Evolutionary conservation across 2,888 invertebrate genomes (phyloP), one percentile per base, ranked within the genome.

Genomic region (Micropterix aruncella): DNA sequence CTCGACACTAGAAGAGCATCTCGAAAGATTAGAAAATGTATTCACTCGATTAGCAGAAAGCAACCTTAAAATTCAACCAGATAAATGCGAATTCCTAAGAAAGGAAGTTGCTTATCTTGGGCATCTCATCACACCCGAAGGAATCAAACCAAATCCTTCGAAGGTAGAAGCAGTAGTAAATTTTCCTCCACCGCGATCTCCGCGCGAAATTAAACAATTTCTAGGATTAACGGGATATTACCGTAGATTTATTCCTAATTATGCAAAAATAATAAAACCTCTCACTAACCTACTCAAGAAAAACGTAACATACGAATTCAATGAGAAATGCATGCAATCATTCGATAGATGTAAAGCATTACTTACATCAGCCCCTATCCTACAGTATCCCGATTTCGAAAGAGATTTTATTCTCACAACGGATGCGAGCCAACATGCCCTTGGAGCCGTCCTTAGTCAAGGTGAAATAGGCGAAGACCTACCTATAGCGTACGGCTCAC

Each of bases 21-120:
- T 52, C 14, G n/a, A 48, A 44, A 58, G 56, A 41, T 46, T 59
- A 1, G 38, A 14, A 9, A 47, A 52, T 46, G 52, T 60, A 7
- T 58, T 60, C 41, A 16, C 49, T 0, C 45, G 56, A 19, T 46
- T 61, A 2, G 40, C 50, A 15, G n/a, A 51, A 42, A 15, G 44
- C 40, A 50, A 50, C 38, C 42, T 54, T 12, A 52, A 60, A 50
- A 15, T 61, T 1, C 54, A 59, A 50, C 52, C 55, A 1, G 58
- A 60, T 16, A 60, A 60, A 48, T 56, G 56, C 37, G 56, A 60
- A 51, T 60, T 60, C 27, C 44, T 59, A 3, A 43, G 53, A n/a
- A 47, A 49, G 16, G 57, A 60, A 54, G 57, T 62, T 9, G 54
- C 54, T 1, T 63, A 57, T 44, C 43, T 63, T 18, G 61, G 62